Conservation (phyloP, 2,888 invertebrate species). For the Synergus umbraculus region DNA sequence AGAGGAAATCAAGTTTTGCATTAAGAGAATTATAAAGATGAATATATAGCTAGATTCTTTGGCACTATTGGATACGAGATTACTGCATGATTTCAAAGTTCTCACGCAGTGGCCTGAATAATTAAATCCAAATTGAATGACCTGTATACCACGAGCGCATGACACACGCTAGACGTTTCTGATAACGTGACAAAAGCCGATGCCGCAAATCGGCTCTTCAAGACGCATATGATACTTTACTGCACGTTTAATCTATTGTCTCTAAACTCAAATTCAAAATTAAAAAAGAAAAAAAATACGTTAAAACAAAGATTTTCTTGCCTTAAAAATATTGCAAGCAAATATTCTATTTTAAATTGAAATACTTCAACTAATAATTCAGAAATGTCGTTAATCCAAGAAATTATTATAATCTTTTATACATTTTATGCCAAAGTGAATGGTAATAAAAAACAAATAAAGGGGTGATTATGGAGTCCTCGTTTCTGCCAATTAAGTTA, state of each 20-base stretch:
- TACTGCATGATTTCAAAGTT: constrained; percentile 18
- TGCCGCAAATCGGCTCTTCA: constrained; percentile 21
- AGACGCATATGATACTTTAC: not conserved
- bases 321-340: too few species aligned
- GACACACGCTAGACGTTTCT: not conserved
- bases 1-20: not conserved
- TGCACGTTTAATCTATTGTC: not conserved
- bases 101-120: constrained; percentile 24
- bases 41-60: not conserved
- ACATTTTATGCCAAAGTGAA: too few species aligned
- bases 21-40: not conserved
- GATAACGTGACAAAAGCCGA: constrained; percentile 20
- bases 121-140: constrained; percentile 21
- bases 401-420: too few species aligned
- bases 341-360: too few species aligned
- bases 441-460: too few species aligned
- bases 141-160: not conserved
- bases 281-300: too few species aligned
- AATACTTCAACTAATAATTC: too few species aligned
- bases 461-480: too few species aligned
- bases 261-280: not conserved
- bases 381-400: too few species aligned
- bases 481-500: too few species aligned
- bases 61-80: not conserved
- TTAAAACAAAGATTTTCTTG: too few species aligned